Base-by-base conservation (phyloP, 2,113 vertebrate species). In the Aegithalos caudatus region DNA sequence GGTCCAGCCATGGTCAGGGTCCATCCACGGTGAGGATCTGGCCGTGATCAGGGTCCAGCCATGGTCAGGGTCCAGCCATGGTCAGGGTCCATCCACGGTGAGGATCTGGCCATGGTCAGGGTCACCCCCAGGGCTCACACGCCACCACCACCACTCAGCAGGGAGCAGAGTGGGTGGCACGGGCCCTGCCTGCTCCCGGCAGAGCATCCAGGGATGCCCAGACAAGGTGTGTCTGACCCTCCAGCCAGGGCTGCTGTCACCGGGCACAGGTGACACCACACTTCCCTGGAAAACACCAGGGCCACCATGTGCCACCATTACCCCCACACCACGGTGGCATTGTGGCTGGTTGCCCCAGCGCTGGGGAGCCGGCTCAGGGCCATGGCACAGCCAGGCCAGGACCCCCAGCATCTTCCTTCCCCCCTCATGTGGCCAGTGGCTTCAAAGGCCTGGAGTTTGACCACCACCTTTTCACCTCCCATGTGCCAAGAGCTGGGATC, bases 351-450 rank as follows among this genome's bases (percentile, higher is more conserved):
- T n/a, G n/a, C n/a, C n/a, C n/a, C n/a, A n/a, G n/a, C n/a, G n/a
- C n/a, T n/a, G n/a, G n/a, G n/a, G n/a, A n/a, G n/a, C n/a, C n/a
- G n/a, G n/a, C n/a, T n/a, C n/a, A n/a, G n/a, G n/a, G n/a, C n/a
- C n/a, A n/a, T n/a, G n/a, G n/a, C n/a, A n/a, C n/a, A n/a, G n/a
- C n/a, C n/a, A n/a, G n/a, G n/a, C n/a, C n/a, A n/a, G n/a, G n/a
- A n/a, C n/a, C n/a, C n/a, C n/a, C n/a, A n/a, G 64, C 15, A 20
- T 2, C 56, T 11, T 50, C 50, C 54, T 14, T 28, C 8, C 50
- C 37, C 11, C 5, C 0, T 1, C 35, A 12, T 0, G 1, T 7
- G 15, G 20, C 31, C 0, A 0, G 45, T n/a, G 81, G 25, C 60
- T 42, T n/a, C 10, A 0, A 35, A 27, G 11, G 27, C 25, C 33